Conservation (phyloP, 2,888 invertebrate species). For the Orthosia cruda region DNA sequence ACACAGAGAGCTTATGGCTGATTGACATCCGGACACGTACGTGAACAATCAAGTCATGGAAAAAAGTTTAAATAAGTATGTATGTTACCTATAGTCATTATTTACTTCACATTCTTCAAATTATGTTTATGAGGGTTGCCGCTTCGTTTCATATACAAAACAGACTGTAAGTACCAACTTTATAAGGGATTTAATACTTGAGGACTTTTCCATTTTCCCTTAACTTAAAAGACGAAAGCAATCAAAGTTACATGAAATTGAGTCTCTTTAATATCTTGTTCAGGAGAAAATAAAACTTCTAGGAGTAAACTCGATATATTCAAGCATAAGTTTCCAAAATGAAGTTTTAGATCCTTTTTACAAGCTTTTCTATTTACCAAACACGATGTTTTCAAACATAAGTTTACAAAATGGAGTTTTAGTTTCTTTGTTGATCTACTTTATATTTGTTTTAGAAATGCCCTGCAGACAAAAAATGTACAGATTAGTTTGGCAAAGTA, state of each 20-base stretch:
- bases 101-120: too few relatives aligned
- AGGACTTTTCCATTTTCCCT: not conserved
- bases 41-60: too few relatives aligned
- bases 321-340: conserved; percentile 1
- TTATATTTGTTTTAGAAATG: conserved; percentile 4
- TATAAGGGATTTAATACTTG: not conserved
- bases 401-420: conserved; percentile 6
- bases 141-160: not conserved
- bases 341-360: conserved; percentile 4
- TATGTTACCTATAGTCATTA: too few relatives aligned
- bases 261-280: conserved; percentile 5
- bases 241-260: conserved; percentile 31
- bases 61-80: too few relatives aligned
- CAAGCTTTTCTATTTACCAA: too few relatives aligned
- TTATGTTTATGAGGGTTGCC: too few relatives aligned
- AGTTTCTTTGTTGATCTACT: not conserved
- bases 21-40: too few relatives aligned
- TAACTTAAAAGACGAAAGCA: conserved; percentile 32
- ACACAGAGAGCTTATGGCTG: too few relatives aligned
- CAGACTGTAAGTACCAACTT: not conserved
- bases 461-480: not conserved
- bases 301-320: conserved; percentile 5
- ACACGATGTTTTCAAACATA: conserved; percentile 10
- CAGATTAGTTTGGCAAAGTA: not conserved
- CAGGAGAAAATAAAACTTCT: conserved; percentile 27